phyloP scores from a whole-genome alignment of 2,797 vertebrate species.

The Eupleurogrammus muticus region DNA sequence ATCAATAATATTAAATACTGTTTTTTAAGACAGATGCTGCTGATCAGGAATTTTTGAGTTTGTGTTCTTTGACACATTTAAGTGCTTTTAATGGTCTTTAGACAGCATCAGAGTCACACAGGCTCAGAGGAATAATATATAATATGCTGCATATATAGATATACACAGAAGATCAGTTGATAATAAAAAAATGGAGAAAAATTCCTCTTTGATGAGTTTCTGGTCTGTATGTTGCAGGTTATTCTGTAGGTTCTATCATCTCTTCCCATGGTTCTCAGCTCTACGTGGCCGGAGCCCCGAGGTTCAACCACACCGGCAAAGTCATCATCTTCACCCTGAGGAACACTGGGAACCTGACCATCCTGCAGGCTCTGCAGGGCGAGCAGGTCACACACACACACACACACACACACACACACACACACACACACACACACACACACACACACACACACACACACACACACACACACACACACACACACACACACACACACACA shows the following conservation, averaged over 20 bases:
- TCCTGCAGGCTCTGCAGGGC: slow-evolving; percentile 90
- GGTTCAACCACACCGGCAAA: slow-evolving; percentile 98
- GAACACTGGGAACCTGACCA: slow-evolving; percentile 88
- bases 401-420: slow-evolving; percentile 27
- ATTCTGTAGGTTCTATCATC: slow-evolving; percentile 91
- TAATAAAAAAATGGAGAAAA: too few species aligned
- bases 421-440: slow-evolving; percentile 27
- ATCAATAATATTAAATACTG: too few species aligned
- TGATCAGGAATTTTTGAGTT: too few species aligned
- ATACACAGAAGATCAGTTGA: too few species aligned
- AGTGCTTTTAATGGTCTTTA: too few species aligned
- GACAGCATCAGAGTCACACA: too few species aligned
- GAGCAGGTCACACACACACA: slow-evolving; percentile 86
- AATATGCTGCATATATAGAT: too few species aligned
- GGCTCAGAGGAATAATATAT: too few species aligned
- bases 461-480: slow-evolving; percentile 27
- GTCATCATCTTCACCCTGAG: slow-evolving; percentile 94
- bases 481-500: slow-evolving; percentile 25
- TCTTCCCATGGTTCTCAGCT: slow-evolving; percentile 82
- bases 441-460: slow-evolving; percentile 32
- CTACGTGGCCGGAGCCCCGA: slow-evolving; percentile 92
- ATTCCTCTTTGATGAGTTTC: not conserved
- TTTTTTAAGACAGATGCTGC: too few species aligned
- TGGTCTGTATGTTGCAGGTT: slow-evolving; percentile 81
- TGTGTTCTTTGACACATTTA: too few species aligned